phyloP scores from a whole-genome alignment of 2,797 vertebrate genomes.

The Diceros bicornis region DNA sequence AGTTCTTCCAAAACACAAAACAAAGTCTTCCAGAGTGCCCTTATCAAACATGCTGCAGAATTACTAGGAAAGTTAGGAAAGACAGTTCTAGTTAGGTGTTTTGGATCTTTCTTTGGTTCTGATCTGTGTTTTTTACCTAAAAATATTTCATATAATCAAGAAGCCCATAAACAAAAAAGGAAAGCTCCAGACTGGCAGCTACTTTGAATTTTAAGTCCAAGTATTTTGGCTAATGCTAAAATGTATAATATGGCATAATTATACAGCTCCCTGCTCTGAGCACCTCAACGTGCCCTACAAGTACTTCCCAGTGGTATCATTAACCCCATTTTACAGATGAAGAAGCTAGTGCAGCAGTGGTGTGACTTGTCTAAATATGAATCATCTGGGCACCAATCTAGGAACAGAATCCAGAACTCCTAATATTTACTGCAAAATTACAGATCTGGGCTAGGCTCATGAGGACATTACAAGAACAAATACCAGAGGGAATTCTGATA shows the following conservation, averaged over 20 bases:
- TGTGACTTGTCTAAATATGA: slow-evolving; percentile 51
- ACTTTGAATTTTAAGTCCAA: slow-evolving; percentile 51
- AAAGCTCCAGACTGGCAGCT: slow-evolving; percentile 1
- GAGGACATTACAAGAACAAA: neutral
- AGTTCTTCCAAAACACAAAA: slow-evolving; percentile 55
- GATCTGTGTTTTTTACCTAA: neutral
- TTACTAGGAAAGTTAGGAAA: neutral
- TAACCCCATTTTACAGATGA: slow-evolving; percentile 60
- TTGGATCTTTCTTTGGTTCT: slow-evolving; percentile 21
- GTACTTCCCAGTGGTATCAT: neutral
- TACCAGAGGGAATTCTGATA: neutral
- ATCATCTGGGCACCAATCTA: slow-evolving; percentile 54
- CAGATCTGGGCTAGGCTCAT: neutral
- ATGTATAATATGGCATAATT: neutral
- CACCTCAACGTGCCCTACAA: slow-evolving; percentile 48
- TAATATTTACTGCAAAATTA: slow-evolving; percentile 60
- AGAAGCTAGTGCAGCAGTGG: neutral
- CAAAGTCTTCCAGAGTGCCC: neutral
- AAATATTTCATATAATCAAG: slow-evolving; percentile 1
- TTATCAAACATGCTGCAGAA: neutral
- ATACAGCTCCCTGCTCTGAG: slow-evolving; percentile 33
- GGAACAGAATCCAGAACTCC: slow-evolving; percentile 59
- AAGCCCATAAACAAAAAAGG: neutral
- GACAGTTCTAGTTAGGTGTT: neutral
- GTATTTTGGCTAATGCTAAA: neutral